These are phyloP conservation scores for Oxycera nigricornis DNA, from an alignment of 2,888 invertebrate species.

Conservation along the genomic window DNA sequence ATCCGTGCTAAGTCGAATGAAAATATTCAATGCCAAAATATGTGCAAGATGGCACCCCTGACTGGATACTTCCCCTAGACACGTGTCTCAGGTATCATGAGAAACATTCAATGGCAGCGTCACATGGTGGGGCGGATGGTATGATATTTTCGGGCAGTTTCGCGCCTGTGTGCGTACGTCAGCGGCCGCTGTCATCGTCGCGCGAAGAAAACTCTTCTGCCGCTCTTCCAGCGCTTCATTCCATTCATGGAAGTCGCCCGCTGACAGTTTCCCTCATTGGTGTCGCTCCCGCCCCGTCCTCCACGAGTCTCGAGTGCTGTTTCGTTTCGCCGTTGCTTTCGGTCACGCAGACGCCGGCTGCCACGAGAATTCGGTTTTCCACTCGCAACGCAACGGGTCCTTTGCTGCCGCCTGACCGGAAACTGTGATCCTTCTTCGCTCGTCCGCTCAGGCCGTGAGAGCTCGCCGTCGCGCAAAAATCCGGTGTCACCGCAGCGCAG, in stretches of 20 bases:
- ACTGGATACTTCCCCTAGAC: too few species aligned
- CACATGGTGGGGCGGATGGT: not conserved
- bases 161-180: not conserved
- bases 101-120: not conserved
- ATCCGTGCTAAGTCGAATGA: too few species aligned
- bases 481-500: not conserved
- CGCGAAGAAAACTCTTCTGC: not conserved
- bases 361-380: constrained; percentile 41
- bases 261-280: not conserved
- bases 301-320: not conserved
- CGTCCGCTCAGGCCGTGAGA: too few species aligned
- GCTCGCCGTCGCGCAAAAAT: not conserved
- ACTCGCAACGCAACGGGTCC: constrained; percentile 9
- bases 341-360: constrained; percentile 51
- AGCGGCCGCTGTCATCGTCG: not conserved
- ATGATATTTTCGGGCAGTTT: constrained; percentile 10
- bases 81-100: too few species aligned
- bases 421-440: not conserved
- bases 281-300: constrained; percentile 10
- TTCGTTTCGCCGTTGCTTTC: constrained; percentile 45
- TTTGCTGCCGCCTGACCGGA: not conserved
- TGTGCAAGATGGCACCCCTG: too few species aligned
- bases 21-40: too few species aligned
- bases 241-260: constrained; percentile 39
- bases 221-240: not conserved